Evolutionary conservation across 2,113 vertebrate species (phyloP).

Genomic region (Odocoileus virginianus): DNA sequence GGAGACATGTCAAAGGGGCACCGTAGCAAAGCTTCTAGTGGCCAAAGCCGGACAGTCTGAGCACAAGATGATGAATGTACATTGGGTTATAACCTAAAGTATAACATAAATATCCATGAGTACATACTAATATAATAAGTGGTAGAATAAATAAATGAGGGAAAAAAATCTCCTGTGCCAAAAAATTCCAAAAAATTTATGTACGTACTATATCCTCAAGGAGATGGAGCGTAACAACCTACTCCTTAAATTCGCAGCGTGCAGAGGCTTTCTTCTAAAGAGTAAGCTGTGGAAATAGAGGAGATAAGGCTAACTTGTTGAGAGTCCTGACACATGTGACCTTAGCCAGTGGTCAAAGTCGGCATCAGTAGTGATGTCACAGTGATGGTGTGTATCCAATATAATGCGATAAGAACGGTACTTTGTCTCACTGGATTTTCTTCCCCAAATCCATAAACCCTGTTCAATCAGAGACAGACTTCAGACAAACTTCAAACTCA

Average conservation of each 20-base stretch:
- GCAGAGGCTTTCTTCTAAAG: not conserved
- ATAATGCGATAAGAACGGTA: not conserved
- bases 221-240: not conserved
- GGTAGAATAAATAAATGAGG: not conserved
- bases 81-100: not conserved
- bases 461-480: not conserved
- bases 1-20: not conserved
- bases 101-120: not conserved
- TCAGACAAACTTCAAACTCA: not conserved
- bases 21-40: not conserved
- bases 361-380: not conserved
- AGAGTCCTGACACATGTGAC: not conserved
- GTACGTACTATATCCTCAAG: not conserved
- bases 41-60: not conserved
- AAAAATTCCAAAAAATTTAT: not conserved
- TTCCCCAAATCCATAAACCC: not conserved
- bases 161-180: not conserved
- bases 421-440: not conserved
- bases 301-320: too few species aligned
- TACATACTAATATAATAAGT: not conserved
- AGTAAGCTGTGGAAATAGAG: not conserved
- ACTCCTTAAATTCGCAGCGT: not conserved
- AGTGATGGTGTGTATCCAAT: not conserved
- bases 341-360: not conserved
- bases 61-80: not conserved